Evolutionary conservation across 2,888 invertebrate species (phyloP), one percentile per base, ranked within the genome.

Genomic region (Lasioglossum vierecki): DNA sequence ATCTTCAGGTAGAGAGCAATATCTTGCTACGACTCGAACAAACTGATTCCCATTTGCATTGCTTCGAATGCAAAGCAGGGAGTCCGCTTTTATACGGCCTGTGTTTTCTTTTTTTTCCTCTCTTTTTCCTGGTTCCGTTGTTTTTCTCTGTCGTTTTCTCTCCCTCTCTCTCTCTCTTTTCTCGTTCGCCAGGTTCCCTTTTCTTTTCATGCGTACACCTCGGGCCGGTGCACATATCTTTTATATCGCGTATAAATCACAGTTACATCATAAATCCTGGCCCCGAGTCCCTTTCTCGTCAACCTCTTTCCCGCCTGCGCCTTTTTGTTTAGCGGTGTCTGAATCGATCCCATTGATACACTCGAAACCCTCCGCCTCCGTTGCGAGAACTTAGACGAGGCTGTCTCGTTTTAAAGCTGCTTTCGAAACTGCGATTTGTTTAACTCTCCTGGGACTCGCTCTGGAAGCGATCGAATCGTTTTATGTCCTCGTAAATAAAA

Each of bases 1-100:
- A 98, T 91, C 96, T 99, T 92, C 96, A 96, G 95, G 96, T 96
- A 93, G 91, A 92, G 88, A 83, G 86, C 85, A 83, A 90, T 90
- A 88, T 91, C 90, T 90, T 83, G 87, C 86, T 86, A 79, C 76
- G 73, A 83, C 83, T 85, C 87, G 87, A 91, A 90, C 90, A 88
- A 91, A 91, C 91, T 87, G 91, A 90, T 89, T 89, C 87, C 84
- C 90, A 89, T 90, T 90, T 89, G 87, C 91, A 91, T 89, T 85
- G 81, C 84, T 88, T 89, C 89, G 88, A 91, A 90, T 90, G 86
- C 80, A 89, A 89, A 90, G 82, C 80, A 87, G 89, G 77, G 82
- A 82, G 83, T 82, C 83, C 76, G 86, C 80, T 88, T 86, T 84
- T 88, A 87, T 88, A 82, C 85, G 82, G n/a, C 3, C 57, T n/a